Conservation (phyloP, 2,888 invertebrate genomes). For the Cepaea hortensis region DNA sequence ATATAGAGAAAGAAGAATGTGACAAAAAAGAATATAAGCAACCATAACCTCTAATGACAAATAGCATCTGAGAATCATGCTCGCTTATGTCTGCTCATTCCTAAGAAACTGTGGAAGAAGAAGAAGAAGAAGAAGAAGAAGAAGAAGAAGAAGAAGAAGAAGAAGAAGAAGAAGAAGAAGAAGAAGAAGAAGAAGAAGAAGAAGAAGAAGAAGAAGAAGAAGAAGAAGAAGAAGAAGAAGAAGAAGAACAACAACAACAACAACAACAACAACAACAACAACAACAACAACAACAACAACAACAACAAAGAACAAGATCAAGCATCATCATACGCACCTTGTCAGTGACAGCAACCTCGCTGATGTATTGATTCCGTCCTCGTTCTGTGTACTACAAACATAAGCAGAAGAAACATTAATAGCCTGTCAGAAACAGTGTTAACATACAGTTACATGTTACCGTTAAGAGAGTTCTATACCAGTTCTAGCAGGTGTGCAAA, state of each 20-base stretch:
- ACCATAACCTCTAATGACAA: too few species aligned
- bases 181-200: slow-evolving; percentile 34
- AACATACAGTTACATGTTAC: too few species aligned
- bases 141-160: not conserved
- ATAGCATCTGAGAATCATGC: too few species aligned
- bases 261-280: not conserved
- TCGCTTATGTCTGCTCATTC: not conserved
- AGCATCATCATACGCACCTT: not conserved
- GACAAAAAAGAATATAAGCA: too few species aligned
- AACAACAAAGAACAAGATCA: too few species aligned
- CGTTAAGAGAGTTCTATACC: too few species aligned
- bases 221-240: slow-evolving; percentile 32
- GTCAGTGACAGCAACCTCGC: not conserved
- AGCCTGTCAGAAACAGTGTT: not conserved
- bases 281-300: not conserved
- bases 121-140: not conserved
- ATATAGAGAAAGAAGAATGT: too few species aligned
- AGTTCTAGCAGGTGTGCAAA: too few species aligned
- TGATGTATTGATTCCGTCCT: not conserved
- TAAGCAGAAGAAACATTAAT: not conserved
- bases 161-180: slow-evolving; percentile 34
- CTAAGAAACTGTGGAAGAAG: not conserved
- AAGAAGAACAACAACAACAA: not conserved
- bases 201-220: slow-evolving; percentile 34
- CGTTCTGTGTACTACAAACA: slow-evolving; percentile 14